Conservation (phyloP, 1,140 invertebrate genomes). For the Drosophila repleta region DNA sequence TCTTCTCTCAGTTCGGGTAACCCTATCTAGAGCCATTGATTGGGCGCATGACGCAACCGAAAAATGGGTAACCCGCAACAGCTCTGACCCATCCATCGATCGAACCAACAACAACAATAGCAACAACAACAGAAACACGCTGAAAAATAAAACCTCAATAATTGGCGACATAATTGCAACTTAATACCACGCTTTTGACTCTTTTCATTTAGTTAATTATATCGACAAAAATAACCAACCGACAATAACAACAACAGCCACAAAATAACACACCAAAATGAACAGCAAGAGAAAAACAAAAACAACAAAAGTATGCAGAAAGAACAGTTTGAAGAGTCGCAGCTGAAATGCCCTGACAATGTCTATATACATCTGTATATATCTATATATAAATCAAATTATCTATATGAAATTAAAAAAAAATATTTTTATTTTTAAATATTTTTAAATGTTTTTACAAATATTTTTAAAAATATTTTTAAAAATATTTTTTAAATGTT, state of each 20-base stretch:
- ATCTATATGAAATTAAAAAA: too few species aligned
- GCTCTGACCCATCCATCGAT: slow-evolving; percentile 12
- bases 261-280: slow-evolving; percentile 52
- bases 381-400: too few species aligned
- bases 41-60: slow-evolving; percentile 46
- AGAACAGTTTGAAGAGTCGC: background rate
- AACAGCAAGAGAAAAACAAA: background rate
- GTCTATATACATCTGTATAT: too few species aligned
- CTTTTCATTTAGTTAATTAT: slow-evolving; percentile 80
- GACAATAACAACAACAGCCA: slow-evolving; percentile 36
- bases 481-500: too few species aligned
- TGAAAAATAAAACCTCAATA: slow-evolving; percentile 79
- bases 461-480: too few species aligned
- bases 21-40: slow-evolving; percentile 50
- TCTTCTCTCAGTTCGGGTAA: slow-evolving; percentile 39
- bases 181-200: slow-evolving; percentile 80
- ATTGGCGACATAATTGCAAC: slow-evolving; percentile 82
- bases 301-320: background rate
- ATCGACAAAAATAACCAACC: slow-evolving; percentile 60
- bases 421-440: too few species aligned
- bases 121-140: slow-evolving; percentile 65
- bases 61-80: slow-evolving; percentile 22
- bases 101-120: too few species aligned
- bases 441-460: too few species aligned
- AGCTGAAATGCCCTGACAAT: background rate